Base-by-base conservation (phyloP, 2,113 vertebrate species). In the Hylia prasina region DNA sequence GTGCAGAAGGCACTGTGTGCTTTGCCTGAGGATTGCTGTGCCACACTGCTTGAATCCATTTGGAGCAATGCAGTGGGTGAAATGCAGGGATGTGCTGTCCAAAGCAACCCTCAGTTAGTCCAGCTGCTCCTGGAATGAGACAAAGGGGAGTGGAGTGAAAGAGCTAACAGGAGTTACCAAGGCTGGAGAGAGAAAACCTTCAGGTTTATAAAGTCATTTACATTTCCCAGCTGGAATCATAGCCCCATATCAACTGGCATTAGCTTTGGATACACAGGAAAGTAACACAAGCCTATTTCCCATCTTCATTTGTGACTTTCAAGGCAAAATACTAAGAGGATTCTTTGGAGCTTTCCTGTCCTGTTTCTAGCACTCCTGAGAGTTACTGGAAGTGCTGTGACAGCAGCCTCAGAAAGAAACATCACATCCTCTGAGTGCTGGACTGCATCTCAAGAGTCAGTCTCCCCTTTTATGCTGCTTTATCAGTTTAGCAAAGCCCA, bases 81-180 rank as follows among this genome's bases (percentile, higher is more conserved):
- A 97, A 85, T 90, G 96, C 3, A 27, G 90, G 30, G 93, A 37
- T 2, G 93, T 95, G 87, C 96, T 94, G 15, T 84, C 94, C 50
- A 95, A 79, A 40, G 94, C 50, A 40, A 72, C 44, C 89, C 63
- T 93, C 87, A 94, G 77, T 56, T 94, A 78, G 57, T 96, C 96
- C 89, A 96, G 47, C 77, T 97, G 93, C 87, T 98, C 94, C 95
- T 97, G 91, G 70, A 88, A 83, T 1, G 23, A 82, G 53, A 42
- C 19, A 30, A 61, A 79, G 54, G 66, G 37, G 48, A 72, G 54
- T 11, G 20, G 50, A 91, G 16, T 30, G 23, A 35, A 47, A 35
- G 25, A 78, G 39, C 14, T 27, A 64, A 22, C 35, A 51, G 21
- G 37, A 81, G 42, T 37, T 53, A 70, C 65, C 5, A 50, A 47